Conservation (phyloP, 1,140 invertebrate genomes). For the Aphaenogaster rudis region DNA sequence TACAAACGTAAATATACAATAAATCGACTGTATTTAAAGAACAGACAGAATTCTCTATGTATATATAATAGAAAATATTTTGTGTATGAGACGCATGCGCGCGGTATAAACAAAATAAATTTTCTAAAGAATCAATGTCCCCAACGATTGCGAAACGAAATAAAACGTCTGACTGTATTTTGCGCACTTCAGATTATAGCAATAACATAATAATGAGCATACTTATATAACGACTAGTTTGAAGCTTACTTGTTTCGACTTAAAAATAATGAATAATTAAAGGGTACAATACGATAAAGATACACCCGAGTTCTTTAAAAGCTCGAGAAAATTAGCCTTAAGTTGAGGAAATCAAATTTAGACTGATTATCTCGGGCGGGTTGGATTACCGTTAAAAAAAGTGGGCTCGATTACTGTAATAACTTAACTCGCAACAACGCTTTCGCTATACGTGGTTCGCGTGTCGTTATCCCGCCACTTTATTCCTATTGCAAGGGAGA, state of each 20-base stretch:
- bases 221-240: background rate
- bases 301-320: background rate
- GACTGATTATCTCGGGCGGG: background rate
- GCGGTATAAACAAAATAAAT: conserved; percentile 18
- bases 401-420: background rate
- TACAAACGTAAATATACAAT: background rate
- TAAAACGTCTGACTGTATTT: background rate
- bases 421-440: background rate
- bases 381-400: conserved; percentile 2
- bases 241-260: background rate
- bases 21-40: background rate
- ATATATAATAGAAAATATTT: background rate
- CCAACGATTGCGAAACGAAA: background rate
- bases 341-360: conserved; percentile 24
- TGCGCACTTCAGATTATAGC: background rate
- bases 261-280: conserved; percentile 18
- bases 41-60: background rate
- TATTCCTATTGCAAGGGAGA: background rate
- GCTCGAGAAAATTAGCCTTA: background rate
- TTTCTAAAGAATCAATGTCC: background rate
- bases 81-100: background rate
- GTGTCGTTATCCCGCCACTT: conserved; percentile 16
- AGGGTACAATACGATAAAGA: background rate
- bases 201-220: background rate
- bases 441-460: conserved; percentile 6